Evolutionary conservation across 2,797 vertebrate species (phyloP).

Genomic region (Crax fasciolata): DNA sequence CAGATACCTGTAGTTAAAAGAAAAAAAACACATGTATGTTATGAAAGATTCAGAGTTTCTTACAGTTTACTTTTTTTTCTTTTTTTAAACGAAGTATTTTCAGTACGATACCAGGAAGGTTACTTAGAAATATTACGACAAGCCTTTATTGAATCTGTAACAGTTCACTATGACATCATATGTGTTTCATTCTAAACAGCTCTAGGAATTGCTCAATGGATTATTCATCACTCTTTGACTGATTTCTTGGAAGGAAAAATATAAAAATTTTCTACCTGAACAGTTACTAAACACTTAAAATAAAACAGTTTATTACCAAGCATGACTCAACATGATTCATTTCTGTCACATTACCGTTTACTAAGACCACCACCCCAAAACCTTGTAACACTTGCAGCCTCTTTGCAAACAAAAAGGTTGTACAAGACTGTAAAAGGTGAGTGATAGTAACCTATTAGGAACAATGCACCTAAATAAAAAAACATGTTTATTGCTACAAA

Average conservation of each 20-base stretch:
- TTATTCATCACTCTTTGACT: conserved; percentile 7
- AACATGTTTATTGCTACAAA: not conserved
- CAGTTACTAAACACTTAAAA: conserved; percentile 11
- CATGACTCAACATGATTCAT: not conserved
- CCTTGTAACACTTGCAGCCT: not conserved
- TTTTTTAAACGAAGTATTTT: not conserved
- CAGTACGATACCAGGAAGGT: not conserved
- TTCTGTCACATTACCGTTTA: not conserved
- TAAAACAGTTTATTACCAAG: not conserved
- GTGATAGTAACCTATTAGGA: not conserved
- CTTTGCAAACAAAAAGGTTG: not conserved
- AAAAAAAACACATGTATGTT: not conserved
- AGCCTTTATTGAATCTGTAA: not conserved
- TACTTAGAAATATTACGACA: not conserved
- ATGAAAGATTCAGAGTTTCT: not conserved
- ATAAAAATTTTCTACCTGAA: conserved; percentile 8
- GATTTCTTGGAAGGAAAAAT: conserved; percentile 37
- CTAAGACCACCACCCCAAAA: not conserved
- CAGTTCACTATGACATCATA: not conserved
- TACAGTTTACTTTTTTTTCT: not conserved
- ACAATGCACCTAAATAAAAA: not conserved
- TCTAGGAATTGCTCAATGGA: conserved; percentile 43
- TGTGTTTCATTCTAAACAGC: not conserved
- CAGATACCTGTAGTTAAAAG: not conserved
- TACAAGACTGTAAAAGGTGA: not conserved